Conservation (phyloP, 2,113 vertebrate genomes). For the Talpa occidentalis region DNA sequence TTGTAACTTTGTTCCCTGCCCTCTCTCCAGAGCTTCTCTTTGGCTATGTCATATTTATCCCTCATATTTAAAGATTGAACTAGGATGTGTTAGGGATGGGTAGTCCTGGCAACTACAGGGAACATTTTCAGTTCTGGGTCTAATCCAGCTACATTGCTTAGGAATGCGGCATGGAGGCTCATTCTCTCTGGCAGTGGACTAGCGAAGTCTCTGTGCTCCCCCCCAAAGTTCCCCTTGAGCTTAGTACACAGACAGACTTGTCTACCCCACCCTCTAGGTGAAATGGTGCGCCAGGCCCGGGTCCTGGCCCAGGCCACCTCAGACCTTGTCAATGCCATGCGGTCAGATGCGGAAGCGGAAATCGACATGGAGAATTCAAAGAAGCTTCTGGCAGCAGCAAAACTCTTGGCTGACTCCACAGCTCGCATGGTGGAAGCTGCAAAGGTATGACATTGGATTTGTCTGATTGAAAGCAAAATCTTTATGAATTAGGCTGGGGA, state of each 20-base stretch:
- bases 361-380: slow-evolving; percentile 98
- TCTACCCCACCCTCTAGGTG: slow-evolving; percentile 86
- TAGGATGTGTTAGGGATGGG: not conserved
- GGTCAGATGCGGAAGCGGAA: slow-evolving; percentile 97
- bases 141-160: not conserved
- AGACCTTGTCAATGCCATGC: slow-evolving; percentile 97
- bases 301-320: slow-evolving; percentile 98
- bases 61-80: not conserved
- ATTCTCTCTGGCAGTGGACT: not conserved
- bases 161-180: not conserved
- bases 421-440: slow-evolving; percentile 99
- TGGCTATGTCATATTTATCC: not conserved
- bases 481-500: not conserved
- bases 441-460: slow-evolving; percentile 89
- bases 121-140: not conserved
- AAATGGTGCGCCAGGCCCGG: slow-evolving; percentile 98
- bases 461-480: not conserved
- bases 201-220: not conserved
- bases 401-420: slow-evolving; percentile 97
- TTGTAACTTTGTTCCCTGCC: not conserved
- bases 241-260: not conserved
- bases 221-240: not conserved
- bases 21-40: not conserved
- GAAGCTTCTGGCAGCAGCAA: slow-evolving; percentile 97
- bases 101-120: not conserved